A percentile compares a stretch with the other conserved stretches of the same genome.
These are phyloP conservation scores for Cydia fagiglandana DNA, from an alignment of 1,140 invertebrate species.

Conservation along the genomic window DNA sequence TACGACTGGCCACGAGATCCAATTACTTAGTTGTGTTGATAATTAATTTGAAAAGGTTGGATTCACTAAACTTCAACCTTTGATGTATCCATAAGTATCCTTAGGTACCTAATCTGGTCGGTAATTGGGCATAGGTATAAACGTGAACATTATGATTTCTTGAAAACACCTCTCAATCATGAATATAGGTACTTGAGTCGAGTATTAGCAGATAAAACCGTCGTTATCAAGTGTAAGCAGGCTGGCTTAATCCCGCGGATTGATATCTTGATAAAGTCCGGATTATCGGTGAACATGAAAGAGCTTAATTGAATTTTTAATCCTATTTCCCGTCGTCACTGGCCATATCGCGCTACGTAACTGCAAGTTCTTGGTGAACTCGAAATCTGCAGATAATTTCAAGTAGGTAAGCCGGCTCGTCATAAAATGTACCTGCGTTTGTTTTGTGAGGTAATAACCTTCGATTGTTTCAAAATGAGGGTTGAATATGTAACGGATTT, in stretches of 20 bases:
- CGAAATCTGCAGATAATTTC: conserved; percentile 19
- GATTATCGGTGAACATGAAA: conserved; percentile 77
- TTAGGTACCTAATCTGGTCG: too few relatives aligned
- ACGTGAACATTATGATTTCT: conserved; percentile 12
- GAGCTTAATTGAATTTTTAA: conserved; percentile 76
- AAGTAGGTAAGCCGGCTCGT: not conserved
- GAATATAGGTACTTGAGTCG: conserved; percentile 34
- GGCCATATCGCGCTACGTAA: conserved; percentile 59
- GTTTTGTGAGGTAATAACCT: conserved; percentile 7
- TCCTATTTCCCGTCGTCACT: conserved; percentile 65
- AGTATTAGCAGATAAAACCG: conserved; percentile 56
- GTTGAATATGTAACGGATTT: conserved; percentile 8
- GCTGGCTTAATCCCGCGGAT: conserved; percentile 66
- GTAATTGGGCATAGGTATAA: not conserved
- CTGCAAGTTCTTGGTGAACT: conserved; percentile 47
- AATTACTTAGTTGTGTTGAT: too few relatives aligned
- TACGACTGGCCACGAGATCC: too few relatives aligned
- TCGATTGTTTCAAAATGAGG: not conserved
- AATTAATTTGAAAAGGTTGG: too few relatives aligned
- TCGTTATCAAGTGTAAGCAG: conserved; percentile 56
- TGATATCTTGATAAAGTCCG: conserved; percentile 73
- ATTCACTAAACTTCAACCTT: too few relatives aligned
- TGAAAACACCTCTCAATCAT: conserved; percentile 31
- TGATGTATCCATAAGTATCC: too few relatives aligned
- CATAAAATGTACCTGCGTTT: conserved; percentile 21